phyloP scores from a whole-genome alignment of 2,113 vertebrate genomes.

The Bubo bubo region DNA sequence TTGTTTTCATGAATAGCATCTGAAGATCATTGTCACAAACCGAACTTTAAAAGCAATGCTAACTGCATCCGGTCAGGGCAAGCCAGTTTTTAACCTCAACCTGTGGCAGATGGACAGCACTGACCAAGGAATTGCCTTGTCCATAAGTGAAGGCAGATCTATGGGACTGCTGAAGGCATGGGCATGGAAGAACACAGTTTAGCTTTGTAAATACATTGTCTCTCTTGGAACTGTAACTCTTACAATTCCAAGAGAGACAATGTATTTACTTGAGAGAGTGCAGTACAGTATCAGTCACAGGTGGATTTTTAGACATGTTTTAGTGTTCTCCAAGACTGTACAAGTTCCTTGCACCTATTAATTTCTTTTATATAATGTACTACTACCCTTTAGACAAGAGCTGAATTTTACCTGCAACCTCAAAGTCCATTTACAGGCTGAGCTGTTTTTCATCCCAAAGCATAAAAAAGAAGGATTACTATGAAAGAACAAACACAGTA shows the following conservation, averaged over 20 bases:
- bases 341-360: background rate
- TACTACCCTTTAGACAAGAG: background rate
- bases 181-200: fast-evolving
- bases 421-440: background rate
- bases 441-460: background rate
- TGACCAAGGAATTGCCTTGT: background rate
- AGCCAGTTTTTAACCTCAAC: background rate
- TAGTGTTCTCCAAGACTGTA: background rate
- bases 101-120: background rate
- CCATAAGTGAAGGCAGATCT: background rate
- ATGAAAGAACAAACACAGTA: background rate
- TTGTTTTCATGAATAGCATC: background rate
- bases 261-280: background rate
- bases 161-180: background rate
- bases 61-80: background rate
- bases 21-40: background rate
- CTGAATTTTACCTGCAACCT: background rate
- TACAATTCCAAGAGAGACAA: background rate
- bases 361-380: background rate
- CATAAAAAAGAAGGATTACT: background rate
- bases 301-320: background rate
- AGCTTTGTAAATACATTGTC: background rate
- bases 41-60: background rate
- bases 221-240: no score
- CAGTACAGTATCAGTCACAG: background rate